Evolutionary conservation across 2,797 vertebrate species (phyloP).

Genomic region (Sphenopsis melanotis): DNA sequence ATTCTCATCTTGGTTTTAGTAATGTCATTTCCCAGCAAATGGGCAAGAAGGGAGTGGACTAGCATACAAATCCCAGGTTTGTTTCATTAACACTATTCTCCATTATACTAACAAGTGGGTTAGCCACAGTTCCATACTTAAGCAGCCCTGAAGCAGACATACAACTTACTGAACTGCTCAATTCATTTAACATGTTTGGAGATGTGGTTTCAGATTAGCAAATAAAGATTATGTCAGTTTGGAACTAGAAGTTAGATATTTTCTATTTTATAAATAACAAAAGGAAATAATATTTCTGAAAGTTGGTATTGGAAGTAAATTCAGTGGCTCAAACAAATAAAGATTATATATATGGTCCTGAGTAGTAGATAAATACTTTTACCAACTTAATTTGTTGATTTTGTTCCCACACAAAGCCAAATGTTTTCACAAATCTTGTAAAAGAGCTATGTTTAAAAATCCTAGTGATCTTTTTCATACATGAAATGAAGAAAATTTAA

Average conservation of each 20-base stretch:
- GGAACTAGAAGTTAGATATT: not conserved
- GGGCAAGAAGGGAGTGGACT: not conserved
- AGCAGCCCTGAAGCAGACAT: not conserved
- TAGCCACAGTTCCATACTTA: not conserved
- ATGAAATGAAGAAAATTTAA: not conserved
- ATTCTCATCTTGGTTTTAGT: not conserved
- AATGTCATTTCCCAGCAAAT: not conserved
- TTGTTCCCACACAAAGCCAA: not conserved
- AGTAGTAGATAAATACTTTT: not conserved
- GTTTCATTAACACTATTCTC: not conserved
- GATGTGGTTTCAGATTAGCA: not conserved
- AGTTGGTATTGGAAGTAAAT: not conserved
- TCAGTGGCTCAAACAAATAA: not conserved
- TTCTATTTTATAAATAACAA: not conserved
- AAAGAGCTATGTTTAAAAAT: not conserved
- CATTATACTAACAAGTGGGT: not conserved
- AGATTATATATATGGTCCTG: not conserved
- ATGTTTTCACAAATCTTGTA: not conserved
- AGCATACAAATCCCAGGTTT: not conserved
- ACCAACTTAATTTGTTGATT: not conserved
- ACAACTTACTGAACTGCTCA: not conserved
- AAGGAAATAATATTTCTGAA: not conserved
- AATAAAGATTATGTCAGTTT: not conserved
- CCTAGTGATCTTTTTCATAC: not conserved
- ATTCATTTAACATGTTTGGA: not conserved